Evolutionary conservation across 2,113 vertebrate genomes (phyloP).

Genomic region (Brachypodius melanocephalos): DNA sequence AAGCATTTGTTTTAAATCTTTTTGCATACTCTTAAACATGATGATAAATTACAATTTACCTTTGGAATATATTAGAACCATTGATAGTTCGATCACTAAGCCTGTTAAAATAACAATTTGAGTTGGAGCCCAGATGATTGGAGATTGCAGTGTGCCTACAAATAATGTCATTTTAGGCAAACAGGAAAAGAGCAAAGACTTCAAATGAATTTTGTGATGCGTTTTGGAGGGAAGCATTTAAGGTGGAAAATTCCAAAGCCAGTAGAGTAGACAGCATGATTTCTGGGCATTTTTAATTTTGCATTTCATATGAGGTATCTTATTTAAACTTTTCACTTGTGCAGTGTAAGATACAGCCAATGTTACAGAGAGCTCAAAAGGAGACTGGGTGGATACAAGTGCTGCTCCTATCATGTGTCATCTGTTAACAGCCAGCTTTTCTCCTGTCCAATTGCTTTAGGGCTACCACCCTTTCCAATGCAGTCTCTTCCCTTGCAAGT

Average conservation of each 20-base stretch:
- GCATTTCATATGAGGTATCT: not conserved
- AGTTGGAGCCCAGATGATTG: not conserved
- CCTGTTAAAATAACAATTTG: not conserved
- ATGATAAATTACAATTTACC: not conserved
- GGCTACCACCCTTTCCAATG: slow-evolving; percentile 96
- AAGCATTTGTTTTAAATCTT: not conserved
- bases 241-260: not conserved
- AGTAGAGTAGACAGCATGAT: not conserved
- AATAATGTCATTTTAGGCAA: not conserved
- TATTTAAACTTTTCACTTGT: not conserved
- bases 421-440: slow-evolving; percentile 21
- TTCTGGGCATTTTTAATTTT: not conserved
- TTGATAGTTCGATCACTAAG: not conserved
- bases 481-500: slow-evolving; percentile 94
- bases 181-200: not conserved
- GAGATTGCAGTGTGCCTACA: not conserved
- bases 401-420: not conserved
- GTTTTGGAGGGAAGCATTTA: not conserved
- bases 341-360: not conserved
- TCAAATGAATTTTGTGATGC: not conserved
- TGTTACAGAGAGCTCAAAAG: not conserved
- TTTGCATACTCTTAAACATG: not conserved
- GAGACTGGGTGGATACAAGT: not conserved
- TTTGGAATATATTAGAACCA: not conserved
- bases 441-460: slow-evolving; percentile 70